Evolutionary conservation across 2,113 vertebrate species (phyloP), one percentile per base, ranked within the genome.

Genomic region (Sinocyclocheilus rhinocerous): DNA sequence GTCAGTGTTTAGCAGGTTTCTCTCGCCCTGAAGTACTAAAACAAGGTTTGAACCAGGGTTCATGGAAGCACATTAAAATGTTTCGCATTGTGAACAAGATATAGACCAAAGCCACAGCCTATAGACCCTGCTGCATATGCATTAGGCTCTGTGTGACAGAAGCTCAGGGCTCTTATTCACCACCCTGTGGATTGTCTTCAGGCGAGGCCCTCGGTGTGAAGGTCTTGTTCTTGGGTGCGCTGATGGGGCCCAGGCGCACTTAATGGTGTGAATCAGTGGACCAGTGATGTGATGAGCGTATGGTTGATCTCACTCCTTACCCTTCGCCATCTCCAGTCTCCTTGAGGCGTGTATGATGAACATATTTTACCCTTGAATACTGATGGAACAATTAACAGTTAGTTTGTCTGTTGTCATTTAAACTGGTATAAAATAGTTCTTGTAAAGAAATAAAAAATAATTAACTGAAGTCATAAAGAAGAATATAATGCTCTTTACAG

Each of bases 201-300:
- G 67, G 77, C 26, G 20, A 84, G 69, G 57, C 83, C 24, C 48
- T 76, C 7, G 13, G 39, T 48, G 22, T 81, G 22, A 65, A 87
- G 78, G 63, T 18, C 70, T 52, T 76, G 24, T 24, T 76, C 75
- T 76, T 15, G 45, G 50, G 75, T 63, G 45, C 16, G 36, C 33
- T 63, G 13, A 29, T 65, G 75, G 75, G 65, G 76, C 52, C 50
- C 69, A 48, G 76, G 26, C 8, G 48, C 72, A 65, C 42, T 77
- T 88, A 83, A 85, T 83, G 72, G 52, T 83, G 52, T 63, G 52
- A 86, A 83, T 20, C 55, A 88, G 72, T 39, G 3, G 65, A 75
- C 36, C 45, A 82, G 36, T 45, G 22, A 69, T 88, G 45, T 88
- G 81, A 77, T 85, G 18, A 81, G 72, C 26, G 55, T 75, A 82